These are phyloP conservation scores for Heterodera schachtii DNA, from an alignment of 1,140 invertebrate genomes.

Conservation along the genomic window DNA sequence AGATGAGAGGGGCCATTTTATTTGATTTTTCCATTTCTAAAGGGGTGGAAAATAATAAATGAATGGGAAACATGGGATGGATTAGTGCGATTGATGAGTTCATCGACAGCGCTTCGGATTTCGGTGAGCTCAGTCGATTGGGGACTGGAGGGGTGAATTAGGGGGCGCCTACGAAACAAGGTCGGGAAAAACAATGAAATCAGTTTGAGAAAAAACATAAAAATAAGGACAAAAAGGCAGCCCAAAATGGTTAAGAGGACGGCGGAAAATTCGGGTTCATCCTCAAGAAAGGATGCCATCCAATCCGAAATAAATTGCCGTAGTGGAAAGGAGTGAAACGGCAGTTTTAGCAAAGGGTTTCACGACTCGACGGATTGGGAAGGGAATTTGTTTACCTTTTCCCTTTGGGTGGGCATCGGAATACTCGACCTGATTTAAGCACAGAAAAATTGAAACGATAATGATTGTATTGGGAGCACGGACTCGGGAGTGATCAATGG, in stretches of 20 bases:
- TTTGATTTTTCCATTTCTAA: neutral
- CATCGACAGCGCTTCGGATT: neutral
- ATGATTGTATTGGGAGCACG: neutral
- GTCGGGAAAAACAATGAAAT: neutral
- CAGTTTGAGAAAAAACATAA: neutral
- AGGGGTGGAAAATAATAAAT: neutral
- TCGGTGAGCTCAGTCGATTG: neutral
- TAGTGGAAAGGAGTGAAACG: neutral
- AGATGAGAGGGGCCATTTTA: neutral
- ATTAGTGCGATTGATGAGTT: neutral
- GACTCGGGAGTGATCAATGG: neutral
- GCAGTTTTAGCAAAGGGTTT: neutral
- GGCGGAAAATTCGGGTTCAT: neutral
- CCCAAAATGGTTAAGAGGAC: neutral
- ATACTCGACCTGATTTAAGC: neutral
- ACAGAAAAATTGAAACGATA: neutral
- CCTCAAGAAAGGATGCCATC: neutral
- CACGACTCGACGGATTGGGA: neutral
- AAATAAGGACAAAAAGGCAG: neutral
- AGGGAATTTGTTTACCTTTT: neutral
- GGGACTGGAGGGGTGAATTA: neutral
- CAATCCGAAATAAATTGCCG: constrained; percentile 5
- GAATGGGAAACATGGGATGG: neutral
- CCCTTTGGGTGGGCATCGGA: neutral
- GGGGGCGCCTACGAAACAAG: neutral